Conservation (phyloP, 2,113 vertebrate genomes). For the Leptobrachium ailaonicum region DNA sequence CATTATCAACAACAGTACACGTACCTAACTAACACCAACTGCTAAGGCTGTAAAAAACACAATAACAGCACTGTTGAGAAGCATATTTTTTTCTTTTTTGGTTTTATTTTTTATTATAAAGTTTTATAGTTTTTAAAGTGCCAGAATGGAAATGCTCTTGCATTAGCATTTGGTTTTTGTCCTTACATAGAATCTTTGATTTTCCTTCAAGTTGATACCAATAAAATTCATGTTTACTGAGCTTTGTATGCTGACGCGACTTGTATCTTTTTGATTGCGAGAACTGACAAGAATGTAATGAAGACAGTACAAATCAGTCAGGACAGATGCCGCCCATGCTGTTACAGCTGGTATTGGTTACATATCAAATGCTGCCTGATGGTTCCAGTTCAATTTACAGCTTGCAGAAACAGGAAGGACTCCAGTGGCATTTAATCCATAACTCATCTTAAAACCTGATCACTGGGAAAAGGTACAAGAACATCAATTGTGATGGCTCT, state of each 20-base stretch:
- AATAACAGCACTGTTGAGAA: not conserved
- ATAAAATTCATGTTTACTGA: not conserved
- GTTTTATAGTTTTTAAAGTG: not conserved
- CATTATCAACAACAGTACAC: not conserved
- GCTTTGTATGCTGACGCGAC: not conserved
- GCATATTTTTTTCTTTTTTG: not conserved
- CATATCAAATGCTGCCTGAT: conserved; percentile 44
- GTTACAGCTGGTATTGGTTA: conserved; percentile 33
- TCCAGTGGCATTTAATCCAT: conserved; percentile 45
- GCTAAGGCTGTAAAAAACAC: too few species aligned
- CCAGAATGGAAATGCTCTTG: not conserved
- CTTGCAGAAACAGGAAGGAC: conserved; percentile 13
- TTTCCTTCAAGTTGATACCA: not conserved
- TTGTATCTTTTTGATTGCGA: conserved; percentile 2
- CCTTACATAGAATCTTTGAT: not conserved
- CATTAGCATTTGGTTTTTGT: not conserved
- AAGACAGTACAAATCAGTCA: conserved; percentile 30
- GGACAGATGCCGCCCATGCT: conserved; percentile 38
- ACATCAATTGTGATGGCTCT: conserved; percentile 10
- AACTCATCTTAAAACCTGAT: conserved; percentile 44
- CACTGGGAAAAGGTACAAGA: conserved; percentile 28
- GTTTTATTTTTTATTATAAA: not conserved
- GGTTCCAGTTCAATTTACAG: conserved; percentile 43
- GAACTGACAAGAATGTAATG: conserved; percentile 10
- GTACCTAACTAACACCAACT: not conserved